These are phyloP conservation scores for Thermophis baileyi DNA, from an alignment of 2,113 vertebrate genomes.

Conservation along the genomic window DNA sequence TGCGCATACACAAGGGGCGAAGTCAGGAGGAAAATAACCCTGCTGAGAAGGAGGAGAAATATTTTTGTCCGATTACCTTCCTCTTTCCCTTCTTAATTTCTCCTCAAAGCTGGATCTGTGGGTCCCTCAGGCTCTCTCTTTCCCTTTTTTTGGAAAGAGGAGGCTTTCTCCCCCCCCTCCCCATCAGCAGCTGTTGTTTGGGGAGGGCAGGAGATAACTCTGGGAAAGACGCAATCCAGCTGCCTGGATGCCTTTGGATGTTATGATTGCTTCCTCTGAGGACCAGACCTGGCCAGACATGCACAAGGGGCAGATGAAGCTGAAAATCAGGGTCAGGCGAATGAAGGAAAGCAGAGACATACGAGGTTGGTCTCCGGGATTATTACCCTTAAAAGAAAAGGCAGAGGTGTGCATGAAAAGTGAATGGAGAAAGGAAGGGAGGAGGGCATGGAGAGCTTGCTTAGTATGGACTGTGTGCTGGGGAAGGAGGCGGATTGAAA, in stretches of 20 bases:
- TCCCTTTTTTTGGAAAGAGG: constrained; percentile 17
- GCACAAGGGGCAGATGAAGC: constrained; percentile 83
- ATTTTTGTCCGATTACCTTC: constrained; percentile 43
- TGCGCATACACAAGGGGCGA: constrained; percentile 30
- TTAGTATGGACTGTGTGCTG: constrained; percentile 6
- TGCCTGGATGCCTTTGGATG: constrained; percentile 80
- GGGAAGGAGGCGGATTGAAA: constrained; percentile 19
- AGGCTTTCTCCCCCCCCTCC: background rate
- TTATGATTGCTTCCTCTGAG: constrained; percentile 78
- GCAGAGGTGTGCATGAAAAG: constrained; percentile 3
- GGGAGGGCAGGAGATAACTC: constrained; percentile 42
- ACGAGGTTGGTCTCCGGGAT: constrained; percentile 78
- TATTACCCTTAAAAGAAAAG: constrained; percentile 22
- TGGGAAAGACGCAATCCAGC: constrained; percentile 44
- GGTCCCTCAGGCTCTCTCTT: background rate
- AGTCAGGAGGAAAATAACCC: constrained; percentile 40
- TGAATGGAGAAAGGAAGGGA: background rate
- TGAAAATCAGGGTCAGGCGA: constrained; percentile 89
- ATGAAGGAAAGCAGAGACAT: constrained; percentile 86
- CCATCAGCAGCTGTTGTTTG: constrained; percentile 48
- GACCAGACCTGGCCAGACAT: constrained; percentile 82
- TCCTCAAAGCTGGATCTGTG: constrained; percentile 41
- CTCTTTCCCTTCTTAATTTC: background rate
- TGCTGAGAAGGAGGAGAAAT: constrained; percentile 29
- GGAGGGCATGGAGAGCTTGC: constrained; percentile 2